Conservation (phyloP, 2,113 vertebrate species). For the Mesocricetus auratus region DNA sequence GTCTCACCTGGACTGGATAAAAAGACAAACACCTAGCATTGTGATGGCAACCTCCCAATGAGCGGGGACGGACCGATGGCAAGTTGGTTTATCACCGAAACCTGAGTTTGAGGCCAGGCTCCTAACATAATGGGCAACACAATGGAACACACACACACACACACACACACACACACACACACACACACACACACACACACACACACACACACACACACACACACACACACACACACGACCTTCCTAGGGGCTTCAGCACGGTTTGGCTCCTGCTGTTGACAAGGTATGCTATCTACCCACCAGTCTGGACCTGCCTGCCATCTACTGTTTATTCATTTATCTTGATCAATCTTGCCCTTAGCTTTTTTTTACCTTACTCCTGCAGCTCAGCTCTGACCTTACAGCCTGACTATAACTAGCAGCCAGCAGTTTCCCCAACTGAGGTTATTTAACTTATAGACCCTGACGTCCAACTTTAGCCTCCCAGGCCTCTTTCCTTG, state of each 20-base stretch:
- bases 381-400: neutral
- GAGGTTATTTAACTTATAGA: neutral
- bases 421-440: neutral
- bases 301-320: neutral
- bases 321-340: neutral
- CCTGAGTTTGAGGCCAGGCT: too few relatives aligned
- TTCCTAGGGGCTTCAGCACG: neutral
- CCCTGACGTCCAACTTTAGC: neutral
- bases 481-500: neutral
- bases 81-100: too few relatives aligned
- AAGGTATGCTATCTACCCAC: neutral
- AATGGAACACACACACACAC: too few relatives aligned
- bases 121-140: too few relatives aligned
- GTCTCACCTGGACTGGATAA: neutral
- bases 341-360: neutral
- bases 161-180: too few relatives aligned
- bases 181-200: too few relatives aligned
- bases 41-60: neutral
- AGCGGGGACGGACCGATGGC: too few relatives aligned
- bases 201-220: too few relatives aligned
- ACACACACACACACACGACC: too few relatives aligned
- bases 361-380: neutral
- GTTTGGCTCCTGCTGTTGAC: too few relatives aligned
- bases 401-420: neutral
- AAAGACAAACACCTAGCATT: neutral